Percentiles rank a stretch among this genome's conserved stretches.
Evolutionary conservation across 2,888 invertebrate species (phyloP).

Genomic region (Morpho helenor): DNA sequence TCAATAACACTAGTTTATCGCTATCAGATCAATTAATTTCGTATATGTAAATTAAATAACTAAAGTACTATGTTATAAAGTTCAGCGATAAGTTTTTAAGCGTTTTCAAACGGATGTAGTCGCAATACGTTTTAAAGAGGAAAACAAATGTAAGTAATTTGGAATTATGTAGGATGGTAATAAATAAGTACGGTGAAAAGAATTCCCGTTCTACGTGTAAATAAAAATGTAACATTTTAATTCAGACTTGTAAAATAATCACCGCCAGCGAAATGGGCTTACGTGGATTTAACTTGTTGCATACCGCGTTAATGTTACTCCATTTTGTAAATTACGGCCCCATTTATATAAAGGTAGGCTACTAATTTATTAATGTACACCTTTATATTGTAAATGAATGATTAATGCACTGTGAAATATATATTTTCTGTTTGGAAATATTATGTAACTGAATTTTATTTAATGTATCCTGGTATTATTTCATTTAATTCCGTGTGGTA

Average conservation of each 20-base stretch:
- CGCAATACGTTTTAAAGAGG: background rate
- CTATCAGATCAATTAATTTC: no score
- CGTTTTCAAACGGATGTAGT: background rate
- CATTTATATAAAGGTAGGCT: conserved; percentile 18
- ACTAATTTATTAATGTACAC: conserved; percentile 4
- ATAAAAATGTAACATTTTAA: conserved; percentile 18
- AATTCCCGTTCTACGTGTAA: conserved; percentile 4
- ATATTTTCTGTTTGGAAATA: no score
- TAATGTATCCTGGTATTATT: no score
- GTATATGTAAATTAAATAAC: no score
- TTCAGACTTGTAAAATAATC: conserved; percentile 22
- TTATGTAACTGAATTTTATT: no score
- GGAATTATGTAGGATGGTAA: conserved; percentile 2
- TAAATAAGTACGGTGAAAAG: background rate
- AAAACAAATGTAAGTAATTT: conserved; percentile 4
- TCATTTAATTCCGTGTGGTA: no score
- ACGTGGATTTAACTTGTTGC: conserved; percentile 56
- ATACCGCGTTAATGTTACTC: conserved; percentile 36
- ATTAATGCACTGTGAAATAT: background rate
- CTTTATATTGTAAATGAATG: background rate
- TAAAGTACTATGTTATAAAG: no score
- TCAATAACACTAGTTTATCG: no score
- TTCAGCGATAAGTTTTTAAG: background rate
- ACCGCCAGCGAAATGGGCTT: conserved; percentile 19
- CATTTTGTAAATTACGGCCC: conserved; percentile 27